Conservation (phyloP, 2,113 vertebrate species). For the Colius striatus region DNA sequence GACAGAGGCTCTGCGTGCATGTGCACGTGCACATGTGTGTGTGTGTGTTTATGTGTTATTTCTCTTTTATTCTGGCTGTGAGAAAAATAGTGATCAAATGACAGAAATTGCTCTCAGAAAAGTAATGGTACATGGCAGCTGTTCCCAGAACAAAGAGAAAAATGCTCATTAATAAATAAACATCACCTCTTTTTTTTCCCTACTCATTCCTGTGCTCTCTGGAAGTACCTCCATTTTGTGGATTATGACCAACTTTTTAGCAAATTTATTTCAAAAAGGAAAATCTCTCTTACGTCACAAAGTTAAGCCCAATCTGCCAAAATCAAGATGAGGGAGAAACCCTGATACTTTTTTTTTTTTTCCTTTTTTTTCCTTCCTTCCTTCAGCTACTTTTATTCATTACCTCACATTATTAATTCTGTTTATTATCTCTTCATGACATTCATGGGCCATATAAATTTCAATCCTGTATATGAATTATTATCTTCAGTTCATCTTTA, state of each 20-base stretch:
- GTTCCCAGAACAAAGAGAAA: background rate
- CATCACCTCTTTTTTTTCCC: background rate
- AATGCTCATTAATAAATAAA: background rate
- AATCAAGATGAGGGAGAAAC: background rate
- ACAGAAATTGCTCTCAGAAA: background rate
- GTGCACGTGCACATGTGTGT: background rate
- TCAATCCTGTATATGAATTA: background rate
- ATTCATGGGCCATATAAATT: background rate
- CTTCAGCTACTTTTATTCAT: background rate
- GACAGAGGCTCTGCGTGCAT: background rate
- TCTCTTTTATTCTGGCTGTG: background rate
- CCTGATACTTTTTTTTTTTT: background rate
- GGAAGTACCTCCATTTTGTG: background rate
- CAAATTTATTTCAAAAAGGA: constrained; percentile 40
- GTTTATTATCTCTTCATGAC: background rate
- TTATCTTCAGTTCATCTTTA: background rate
- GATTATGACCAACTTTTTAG: constrained; percentile 41
- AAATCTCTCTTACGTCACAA: constrained; percentile 40
- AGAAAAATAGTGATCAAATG: background rate
- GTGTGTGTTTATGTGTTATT: background rate
- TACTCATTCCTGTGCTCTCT: background rate
- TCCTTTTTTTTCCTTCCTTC: background rate
- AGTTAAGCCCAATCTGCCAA: constrained; percentile 1
- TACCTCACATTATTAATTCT: background rate
- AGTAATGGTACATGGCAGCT: background rate